Base-by-base conservation (phyloP, 2,888 invertebrate genomes). In the Rhagophthalmus giganteus region DNA sequence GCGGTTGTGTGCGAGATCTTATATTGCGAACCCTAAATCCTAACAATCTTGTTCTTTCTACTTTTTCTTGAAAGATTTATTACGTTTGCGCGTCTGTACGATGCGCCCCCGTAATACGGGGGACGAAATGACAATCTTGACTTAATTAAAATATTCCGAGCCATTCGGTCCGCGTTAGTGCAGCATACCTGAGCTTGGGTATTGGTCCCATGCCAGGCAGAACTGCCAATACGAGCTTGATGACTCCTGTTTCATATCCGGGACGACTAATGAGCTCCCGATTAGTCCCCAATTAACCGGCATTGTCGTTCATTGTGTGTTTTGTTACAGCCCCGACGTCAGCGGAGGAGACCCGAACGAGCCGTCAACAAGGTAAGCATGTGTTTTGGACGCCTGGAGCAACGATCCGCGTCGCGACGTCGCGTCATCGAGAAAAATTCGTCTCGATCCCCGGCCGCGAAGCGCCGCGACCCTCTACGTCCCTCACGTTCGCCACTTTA, bases 291-390 rank as follows among this genome's bases (percentile, higher is more conserved):
- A 59, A 62, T 63, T 65, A 63, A 61, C 60, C 47, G 42, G 58
- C 57, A 61, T 64, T 64, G 20, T n/a, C n/a, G 58, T 62, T 53
- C 59, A 65, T 49, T 65, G 64, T 59, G 57, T 61, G 41, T 64
- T 60, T 67, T 68, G 62, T 69, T 69, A 39, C 65, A 70, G 69
- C 53, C 67, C 64, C 61, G 68, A 67, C 64, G 66, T 64, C 62
- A 63, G 53, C 55, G 60, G 56, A 49, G 61, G 56, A 54, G 64
- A 67, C 47, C 59, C 57, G 45, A 56, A 56, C 55, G 56, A 57
- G 30, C 58, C 58, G 45, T 55, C 55, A 50, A 68, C 64, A 53
- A 63, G 66, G 69, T 70, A 59, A 68, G 69, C 66, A 20, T 39
- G 25, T 38, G 14, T 11, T 26, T 33, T 14, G 11, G 42, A 33